Evolutionary conservation across 2,113 vertebrate species (phyloP).

Genomic region (Melanotaenia duboulayi): DNA sequence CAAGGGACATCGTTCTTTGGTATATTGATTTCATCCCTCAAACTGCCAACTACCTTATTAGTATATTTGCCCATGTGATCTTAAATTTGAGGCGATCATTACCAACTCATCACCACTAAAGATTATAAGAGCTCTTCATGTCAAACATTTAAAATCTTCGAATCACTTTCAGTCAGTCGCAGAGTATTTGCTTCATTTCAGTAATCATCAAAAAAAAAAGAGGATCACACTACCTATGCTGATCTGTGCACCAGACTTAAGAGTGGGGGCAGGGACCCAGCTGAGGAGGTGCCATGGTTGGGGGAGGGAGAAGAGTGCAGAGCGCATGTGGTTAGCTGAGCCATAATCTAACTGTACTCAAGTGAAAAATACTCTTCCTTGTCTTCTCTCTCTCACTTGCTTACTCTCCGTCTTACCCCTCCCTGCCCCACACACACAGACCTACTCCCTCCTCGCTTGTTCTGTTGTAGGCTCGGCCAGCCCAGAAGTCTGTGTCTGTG

Average conservation of each 20-base stretch:
- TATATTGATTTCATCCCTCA: conserved; percentile 46
- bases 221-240: conserved; percentile 49
- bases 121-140: too few relatives aligned
- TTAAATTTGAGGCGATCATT: conserved; percentile 11
- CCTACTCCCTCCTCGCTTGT: conserved; percentile 48
- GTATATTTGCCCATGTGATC: not conserved
- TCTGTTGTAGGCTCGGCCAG: conserved; percentile 63
- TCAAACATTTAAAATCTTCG: not conserved
- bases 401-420: conserved; percentile 42
- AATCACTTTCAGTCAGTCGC: not conserved
- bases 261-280: conserved; percentile 71
- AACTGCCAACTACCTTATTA: conserved; percentile 10
- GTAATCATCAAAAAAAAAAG: conserved; percentile 17
- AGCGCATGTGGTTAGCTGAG: conserved; percentile 67
- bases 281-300: conserved; percentile 72
- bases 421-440: conserved; percentile 24
- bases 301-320: conserved; percentile 64
- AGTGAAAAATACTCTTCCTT: conserved; percentile 77
- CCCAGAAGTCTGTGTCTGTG: conserved; percentile 43
- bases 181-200: conserved; percentile 15
- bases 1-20: not conserved
- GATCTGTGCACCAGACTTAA: conserved; percentile 51
- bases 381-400: conserved; percentile 58
- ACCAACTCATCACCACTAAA: not conserved
- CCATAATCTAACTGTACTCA: conserved; percentile 78